A percentile compares a stretch with the other conserved stretches of the same genome.
Evolutionary conservation across 2,888 invertebrate genomes (phyloP).

Genomic region (Leptarthrus brevirostris): DNA sequence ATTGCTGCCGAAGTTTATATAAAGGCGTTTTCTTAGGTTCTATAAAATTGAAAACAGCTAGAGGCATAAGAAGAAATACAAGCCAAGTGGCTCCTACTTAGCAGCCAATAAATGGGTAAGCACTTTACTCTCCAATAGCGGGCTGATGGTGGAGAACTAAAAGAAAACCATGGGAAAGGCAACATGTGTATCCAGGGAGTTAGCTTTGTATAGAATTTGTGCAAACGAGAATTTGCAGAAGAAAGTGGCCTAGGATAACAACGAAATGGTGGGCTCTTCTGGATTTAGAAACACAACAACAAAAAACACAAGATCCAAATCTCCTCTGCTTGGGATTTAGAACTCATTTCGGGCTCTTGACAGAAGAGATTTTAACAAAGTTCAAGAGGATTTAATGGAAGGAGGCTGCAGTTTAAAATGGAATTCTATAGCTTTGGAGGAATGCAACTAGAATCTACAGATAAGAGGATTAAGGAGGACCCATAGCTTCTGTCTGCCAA

Average conservation of each 20-base stretch:
- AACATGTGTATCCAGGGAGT: background rate
- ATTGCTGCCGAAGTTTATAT: background rate
- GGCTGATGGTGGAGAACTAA: background rate
- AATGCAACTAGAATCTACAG: slow-evolving; percentile 2
- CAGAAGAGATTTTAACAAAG: background rate
- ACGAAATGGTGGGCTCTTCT: background rate
- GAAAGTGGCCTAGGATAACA: background rate
- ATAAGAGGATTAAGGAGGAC: slow-evolving; percentile 4
- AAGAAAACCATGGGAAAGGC: background rate
- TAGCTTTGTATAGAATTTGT: background rate
- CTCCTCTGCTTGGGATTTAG: background rate
- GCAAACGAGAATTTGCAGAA: background rate
- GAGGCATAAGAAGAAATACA: background rate
- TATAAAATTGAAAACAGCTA: background rate
- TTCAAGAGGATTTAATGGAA: background rate
- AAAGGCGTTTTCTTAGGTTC: background rate
- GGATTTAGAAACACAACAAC: slow-evolving; percentile 8
- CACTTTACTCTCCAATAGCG: background rate
- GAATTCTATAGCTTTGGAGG: background rate
- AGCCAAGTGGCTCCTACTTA: slow-evolving; percentile 10
- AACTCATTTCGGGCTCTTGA: background rate
- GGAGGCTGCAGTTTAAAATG: background rate
- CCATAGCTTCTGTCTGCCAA: background rate
- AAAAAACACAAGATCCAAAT: background rate
- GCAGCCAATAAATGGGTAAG: slow-evolving; percentile 12